phyloP scores from a whole-genome alignment of 2,797 vertebrate genomes.

The Paguma larvata region DNA sequence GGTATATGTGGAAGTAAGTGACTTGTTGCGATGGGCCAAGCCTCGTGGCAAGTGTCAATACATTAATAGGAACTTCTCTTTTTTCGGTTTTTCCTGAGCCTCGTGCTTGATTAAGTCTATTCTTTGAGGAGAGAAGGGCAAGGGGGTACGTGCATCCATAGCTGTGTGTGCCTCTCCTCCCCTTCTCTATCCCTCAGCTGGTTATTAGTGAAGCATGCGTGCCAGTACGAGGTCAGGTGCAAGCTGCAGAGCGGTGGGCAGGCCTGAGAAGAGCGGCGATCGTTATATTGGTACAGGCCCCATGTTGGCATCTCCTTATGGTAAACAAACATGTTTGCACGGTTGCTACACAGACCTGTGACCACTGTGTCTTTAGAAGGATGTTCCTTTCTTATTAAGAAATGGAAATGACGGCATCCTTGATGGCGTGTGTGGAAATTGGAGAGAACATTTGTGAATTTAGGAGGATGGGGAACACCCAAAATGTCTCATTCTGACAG shows the following conservation, averaged over 20 bases:
- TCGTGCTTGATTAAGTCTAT: neutral
- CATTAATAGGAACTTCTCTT: neutral
- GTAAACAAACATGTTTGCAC: neutral
- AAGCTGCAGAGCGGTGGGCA: neutral
- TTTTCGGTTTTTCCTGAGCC: neutral
- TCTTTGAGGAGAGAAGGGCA: neutral
- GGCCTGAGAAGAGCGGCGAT: neutral
- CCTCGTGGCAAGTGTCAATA: neutral
- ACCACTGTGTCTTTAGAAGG: neutral
- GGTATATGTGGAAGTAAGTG: neutral
- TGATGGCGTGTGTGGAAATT: neutral
- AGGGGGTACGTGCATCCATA: fast-evolving
- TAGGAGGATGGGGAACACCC: too few species aligned
- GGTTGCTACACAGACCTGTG: neutral
- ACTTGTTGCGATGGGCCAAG: neutral
- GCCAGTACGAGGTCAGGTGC: neutral
- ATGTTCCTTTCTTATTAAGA: neutral
- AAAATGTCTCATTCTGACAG: neutral
- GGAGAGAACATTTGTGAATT: neutral
- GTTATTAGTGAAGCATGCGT: fast-evolving
- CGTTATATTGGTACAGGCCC: neutral
- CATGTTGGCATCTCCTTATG: neutral
- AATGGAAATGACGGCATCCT: neutral
- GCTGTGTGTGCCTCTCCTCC: too few species aligned
- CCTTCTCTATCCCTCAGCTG: neutral